phyloP scores from a whole-genome alignment of 2,113 vertebrate genomes.

The Trichomycterus rosablanca region DNA sequence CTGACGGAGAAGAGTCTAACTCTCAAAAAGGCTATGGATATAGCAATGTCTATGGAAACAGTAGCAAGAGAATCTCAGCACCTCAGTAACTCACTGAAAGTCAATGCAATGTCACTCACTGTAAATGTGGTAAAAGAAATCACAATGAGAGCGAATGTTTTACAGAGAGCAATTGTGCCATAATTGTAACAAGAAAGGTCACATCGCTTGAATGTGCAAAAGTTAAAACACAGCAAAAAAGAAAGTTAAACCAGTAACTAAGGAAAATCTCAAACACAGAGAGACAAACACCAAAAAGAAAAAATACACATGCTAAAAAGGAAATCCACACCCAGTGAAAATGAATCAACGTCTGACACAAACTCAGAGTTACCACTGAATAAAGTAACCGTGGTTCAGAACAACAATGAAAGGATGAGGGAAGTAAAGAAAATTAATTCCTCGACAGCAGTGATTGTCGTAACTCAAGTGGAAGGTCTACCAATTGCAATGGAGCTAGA shows the following conservation, averaged over 20 bases:
- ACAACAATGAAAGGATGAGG: too few species aligned
- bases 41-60: too few species aligned
- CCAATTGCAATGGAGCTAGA: slow-evolving; percentile 26
- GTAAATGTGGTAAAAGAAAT: neutral
- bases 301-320: neutral
- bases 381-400: too few species aligned
- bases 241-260: neutral
- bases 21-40: too few species aligned
- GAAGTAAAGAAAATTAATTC: too few species aligned
- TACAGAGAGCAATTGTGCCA: slow-evolving; percentile 2
- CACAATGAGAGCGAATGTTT: neutral
- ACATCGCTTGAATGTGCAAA: neutral
- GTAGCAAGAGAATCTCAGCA: too few species aligned
- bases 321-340: too few species aligned
- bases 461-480: too few species aligned
- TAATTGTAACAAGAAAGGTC: slow-evolving; percentile 9
- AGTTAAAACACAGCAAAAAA: neutral
- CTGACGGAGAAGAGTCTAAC: too few species aligned
- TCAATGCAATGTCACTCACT: neutral
- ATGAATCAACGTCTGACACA: too few species aligned
- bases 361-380: too few species aligned
- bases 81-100: slow-evolving; percentile 10
- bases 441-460: too few species aligned
- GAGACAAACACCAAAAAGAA: neutral
- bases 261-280: neutral